These are phyloP conservation scores for Cephus spinipes DNA, from an alignment of 2,888 invertebrate genomes.

Conservation along the genomic window DNA sequence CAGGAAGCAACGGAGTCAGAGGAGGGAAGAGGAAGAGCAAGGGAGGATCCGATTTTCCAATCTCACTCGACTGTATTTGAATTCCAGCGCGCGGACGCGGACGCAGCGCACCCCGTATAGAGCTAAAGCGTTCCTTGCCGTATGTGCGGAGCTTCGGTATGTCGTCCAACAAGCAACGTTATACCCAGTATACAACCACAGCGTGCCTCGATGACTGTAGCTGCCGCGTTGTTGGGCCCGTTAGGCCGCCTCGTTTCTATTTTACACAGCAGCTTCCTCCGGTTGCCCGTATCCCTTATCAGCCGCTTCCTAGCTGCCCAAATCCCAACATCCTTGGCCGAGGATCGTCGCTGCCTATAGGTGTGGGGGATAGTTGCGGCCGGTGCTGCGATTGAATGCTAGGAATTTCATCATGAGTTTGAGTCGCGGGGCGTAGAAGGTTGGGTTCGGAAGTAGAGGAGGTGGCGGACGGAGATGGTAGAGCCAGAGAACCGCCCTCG, in stretches of 20 bases:
- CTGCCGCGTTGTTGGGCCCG: too few species aligned
- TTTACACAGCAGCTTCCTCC: too few species aligned
- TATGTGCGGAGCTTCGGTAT: constrained; percentile 1
- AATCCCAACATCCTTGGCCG: too few species aligned
- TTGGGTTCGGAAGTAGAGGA: constrained; percentile 40
- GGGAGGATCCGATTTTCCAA: constrained; percentile 59
- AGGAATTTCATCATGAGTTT: constrained; percentile 67
- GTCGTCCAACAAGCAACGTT: too few species aligned
- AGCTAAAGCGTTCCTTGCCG: constrained; percentile 18
- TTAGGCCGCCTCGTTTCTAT: too few species aligned
- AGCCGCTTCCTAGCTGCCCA: too few species aligned
- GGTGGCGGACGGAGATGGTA: constrained; percentile 47
- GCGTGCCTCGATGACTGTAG: too few species aligned
- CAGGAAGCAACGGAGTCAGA: constrained; percentile 14
- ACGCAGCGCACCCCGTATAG: constrained; percentile 30
- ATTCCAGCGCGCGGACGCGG: constrained; percentile 50
- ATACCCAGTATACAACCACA: too few species aligned
- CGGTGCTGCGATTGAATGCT: constrained; percentile 65
- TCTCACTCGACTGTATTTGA: constrained; percentile 59
- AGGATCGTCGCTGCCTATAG: too few species aligned
- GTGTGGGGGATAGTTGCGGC: constrained; percentile 52
- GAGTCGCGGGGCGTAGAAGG: constrained; percentile 68
- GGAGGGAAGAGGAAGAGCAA: constrained; percentile 27
- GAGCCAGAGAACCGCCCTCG: constrained; percentile 52
- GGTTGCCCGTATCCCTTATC: too few species aligned